Evolutionary conservation across 2,113 vertebrate species (phyloP), one percentile per base, ranked within the genome.

Genomic region (Gadus macrocephalus): DNA sequence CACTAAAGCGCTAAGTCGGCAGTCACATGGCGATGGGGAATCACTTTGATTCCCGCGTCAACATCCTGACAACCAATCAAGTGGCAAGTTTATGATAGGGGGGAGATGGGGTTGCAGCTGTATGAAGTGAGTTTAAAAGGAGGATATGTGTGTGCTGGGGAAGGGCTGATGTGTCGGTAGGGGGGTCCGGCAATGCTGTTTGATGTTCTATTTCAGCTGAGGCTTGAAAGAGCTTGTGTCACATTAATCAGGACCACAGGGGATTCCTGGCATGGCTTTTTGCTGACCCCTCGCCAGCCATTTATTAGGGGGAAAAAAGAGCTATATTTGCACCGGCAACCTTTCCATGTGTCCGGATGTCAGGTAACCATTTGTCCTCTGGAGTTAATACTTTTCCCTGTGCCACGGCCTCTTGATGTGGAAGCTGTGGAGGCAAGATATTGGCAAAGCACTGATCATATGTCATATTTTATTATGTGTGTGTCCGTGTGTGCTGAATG

Each of bases 321-420:
- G 66, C 3, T 93, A 93, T 95, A 91, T 94, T 91, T 92, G 88
- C 78, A 85, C 55, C 55, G 0, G 76, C 90, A 93, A 92, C 86
- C 87, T 91, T 94, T 91, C 87, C 81, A 67, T 73, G 69, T 86
- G 84, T 92, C 89, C 91, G 91, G 90, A 93, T 89, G 86, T 92
- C 91, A 91, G 87, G 89, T 93, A 93, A 92, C 94, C 93, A 95
- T 93, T 94, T 92, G 89, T 87, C 91, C 92, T 87, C 82, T 77
- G 82, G 94, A 93, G 92, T 90, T 94, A 94, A 95, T 93, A 91
- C 88, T 87, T 92, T 89, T 2, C 0, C 81, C 62, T 0, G 27
- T 93, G 94, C 93, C 93, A 94, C 91, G 87, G 90, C 73, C 88
- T 92, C 91, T 89, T 73, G 72, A 79, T 78, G 11, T 53, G 81